Conservation (phyloP, 2,888 invertebrate genomes). For the Lymantria dispar region DNA sequence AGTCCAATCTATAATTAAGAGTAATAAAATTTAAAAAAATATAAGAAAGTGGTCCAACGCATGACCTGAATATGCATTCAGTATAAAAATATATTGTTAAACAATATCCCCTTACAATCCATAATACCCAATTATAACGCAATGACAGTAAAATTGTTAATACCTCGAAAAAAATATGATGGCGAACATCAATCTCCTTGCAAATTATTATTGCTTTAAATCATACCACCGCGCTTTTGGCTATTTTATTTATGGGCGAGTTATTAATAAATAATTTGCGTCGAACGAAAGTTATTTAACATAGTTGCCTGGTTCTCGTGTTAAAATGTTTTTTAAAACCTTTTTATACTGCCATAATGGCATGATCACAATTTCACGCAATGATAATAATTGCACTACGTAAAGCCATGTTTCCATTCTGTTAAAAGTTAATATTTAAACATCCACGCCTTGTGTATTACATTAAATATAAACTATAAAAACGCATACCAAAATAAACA, state of each 20-base stretch:
- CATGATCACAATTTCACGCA: slow-evolving; percentile 23
- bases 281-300: slow-evolving; percentile 45
- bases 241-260: slow-evolving; percentile 56
- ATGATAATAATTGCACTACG: slow-evolving; percentile 30
- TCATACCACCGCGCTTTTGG: slow-evolving; percentile 46
- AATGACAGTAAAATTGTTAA: slow-evolving; percentile 27
- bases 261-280: slow-evolving; percentile 76
- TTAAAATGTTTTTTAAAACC: slow-evolving; percentile 21
- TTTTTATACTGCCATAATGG: slow-evolving; percentile 45
- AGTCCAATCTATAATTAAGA: too few species aligned
- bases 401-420: slow-evolving; percentile 27
- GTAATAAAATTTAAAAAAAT: too few species aligned
- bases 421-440: slow-evolving; percentile 31
- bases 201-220: slow-evolving; percentile 47
- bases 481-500: neutral
- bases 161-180: slow-evolving; percentile 29
- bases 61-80: neutral
- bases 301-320: slow-evolving; percentile 37
- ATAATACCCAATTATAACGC: slow-evolving; percentile 27
- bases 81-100: slow-evolving; percentile 6
- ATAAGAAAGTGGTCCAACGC: too few species aligned
- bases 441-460: slow-evolving; percentile 11
- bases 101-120: slow-evolving; percentile 3
- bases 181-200: slow-evolving; percentile 55
- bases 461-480: slow-evolving; percentile 9